Evolutionary conservation across 2,113 vertebrate species (phyloP).

Genomic region (Ginglymostoma cirratum): DNA sequence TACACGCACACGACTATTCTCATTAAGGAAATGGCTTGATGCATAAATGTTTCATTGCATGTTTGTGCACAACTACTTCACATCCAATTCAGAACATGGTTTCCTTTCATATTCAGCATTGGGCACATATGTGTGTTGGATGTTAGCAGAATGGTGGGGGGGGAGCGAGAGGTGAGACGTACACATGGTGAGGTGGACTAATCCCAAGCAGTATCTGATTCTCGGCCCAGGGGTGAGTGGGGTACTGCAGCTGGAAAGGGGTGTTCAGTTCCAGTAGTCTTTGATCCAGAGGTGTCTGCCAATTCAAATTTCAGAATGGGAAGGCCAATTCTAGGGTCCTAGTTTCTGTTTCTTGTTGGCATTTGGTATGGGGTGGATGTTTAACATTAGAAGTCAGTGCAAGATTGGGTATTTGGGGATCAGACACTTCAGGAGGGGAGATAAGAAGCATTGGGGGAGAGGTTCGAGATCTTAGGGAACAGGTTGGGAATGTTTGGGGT

Average conservation of each 20-base stretch:
- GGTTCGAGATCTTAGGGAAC: background rate
- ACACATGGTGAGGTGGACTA: too few species aligned
- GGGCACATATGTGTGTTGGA: too few species aligned
- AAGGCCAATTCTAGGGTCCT: background rate
- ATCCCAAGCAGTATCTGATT: too few species aligned
- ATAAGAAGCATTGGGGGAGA: background rate
- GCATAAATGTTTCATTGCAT: background rate
- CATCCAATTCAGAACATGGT: background rate
- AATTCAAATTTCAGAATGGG: too few species aligned
- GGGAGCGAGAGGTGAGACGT: too few species aligned
- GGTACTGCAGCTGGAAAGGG: too few species aligned
- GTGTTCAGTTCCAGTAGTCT: too few species aligned
- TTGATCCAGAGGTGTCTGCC: background rate
- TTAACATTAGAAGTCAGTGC: too few species aligned
- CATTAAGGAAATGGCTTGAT: background rate
- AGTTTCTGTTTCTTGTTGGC: background rate
- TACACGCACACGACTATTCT: background rate
- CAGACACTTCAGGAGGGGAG: background rate
- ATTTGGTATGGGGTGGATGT: background rate
- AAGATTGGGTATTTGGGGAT: background rate
- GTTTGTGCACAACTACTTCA: background rate
- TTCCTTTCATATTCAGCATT: background rate
- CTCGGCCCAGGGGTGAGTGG: too few species aligned
- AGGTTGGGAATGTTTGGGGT: background rate
- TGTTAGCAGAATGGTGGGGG: too few species aligned